phyloP scores from a whole-genome alignment of 1,140 invertebrate species.

The Amphibalanus amphitrite region DNA sequence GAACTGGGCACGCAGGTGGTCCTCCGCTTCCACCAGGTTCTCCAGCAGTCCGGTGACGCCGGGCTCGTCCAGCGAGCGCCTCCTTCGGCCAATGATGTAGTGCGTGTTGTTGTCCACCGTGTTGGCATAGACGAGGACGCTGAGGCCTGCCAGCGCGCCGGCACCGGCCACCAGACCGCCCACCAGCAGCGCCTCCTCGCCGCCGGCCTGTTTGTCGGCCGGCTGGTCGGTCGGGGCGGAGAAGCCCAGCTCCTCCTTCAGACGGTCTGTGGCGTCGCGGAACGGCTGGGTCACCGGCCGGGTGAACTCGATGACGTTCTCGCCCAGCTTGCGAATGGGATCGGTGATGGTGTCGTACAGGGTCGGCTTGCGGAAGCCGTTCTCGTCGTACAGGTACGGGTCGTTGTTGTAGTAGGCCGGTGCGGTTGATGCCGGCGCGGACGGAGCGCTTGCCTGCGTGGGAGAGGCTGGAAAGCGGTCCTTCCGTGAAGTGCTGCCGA shows the following conservation, averaged over 20 bases:
- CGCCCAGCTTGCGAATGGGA: neutral
- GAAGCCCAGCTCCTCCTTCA: neutral
- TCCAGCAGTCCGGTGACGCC: neutral
- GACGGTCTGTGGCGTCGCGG: neutral
- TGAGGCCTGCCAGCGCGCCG: conserved; percentile 35
- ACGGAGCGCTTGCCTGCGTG: neutral
- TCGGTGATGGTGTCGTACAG: conserved; percentile 1
- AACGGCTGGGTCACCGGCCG: conserved; percentile 1
- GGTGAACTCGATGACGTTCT: neutral
- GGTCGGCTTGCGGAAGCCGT: neutral
- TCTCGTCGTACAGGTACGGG: neutral
- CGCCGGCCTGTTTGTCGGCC: neutral
- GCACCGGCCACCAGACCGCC: conserved; percentile 48
- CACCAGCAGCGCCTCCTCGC: neutral
- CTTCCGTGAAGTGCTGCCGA: neutral
- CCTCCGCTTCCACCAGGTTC: neutral
- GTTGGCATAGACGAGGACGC: neutral
- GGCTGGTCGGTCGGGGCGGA: neutral
- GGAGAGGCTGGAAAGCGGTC: neutral
- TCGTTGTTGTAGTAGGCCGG: neutral
- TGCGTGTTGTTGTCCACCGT: neutral
- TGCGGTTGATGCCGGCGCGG: no score
- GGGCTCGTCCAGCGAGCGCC: neutral
- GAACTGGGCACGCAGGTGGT: neutral
- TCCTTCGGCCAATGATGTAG: conserved; percentile 1